Evolutionary conservation across 2,113 vertebrate genomes (phyloP).

Genomic region (Vidua chalybeata): DNA sequence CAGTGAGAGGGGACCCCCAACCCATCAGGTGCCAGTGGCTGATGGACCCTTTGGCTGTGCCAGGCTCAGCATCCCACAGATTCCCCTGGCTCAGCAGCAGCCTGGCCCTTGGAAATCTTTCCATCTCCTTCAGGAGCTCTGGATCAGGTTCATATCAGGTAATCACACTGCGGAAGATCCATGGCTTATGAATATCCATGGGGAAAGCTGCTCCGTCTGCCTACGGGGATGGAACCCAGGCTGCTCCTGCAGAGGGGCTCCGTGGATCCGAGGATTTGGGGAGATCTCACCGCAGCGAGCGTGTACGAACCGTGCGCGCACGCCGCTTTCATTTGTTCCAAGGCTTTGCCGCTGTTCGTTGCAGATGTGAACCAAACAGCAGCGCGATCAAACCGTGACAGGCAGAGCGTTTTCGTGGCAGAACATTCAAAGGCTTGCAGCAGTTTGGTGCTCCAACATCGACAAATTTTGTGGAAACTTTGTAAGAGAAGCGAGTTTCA

Average conservation of each 20-base stretch:
- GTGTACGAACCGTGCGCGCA: not conserved
- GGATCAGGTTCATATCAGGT: not conserved
- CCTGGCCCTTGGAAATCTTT: not conserved
- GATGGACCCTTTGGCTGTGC: not conserved
- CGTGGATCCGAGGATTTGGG: not conserved
- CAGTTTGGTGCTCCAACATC: not conserved
- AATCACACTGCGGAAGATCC: not conserved
- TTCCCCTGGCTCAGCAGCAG: not conserved
- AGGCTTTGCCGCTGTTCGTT: not conserved
- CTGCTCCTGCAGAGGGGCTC: not conserved
- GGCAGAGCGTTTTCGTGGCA: not conserved
- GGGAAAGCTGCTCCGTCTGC: not conserved
- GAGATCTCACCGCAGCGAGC: not conserved
- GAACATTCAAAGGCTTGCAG: not conserved
- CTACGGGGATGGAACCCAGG: not conserved
- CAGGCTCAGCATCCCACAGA: rapidly evolving
- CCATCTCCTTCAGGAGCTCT: not conserved
- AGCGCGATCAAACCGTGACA: not conserved
- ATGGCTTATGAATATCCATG: not conserved
- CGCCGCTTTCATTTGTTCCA: not conserved
- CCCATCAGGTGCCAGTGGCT: rapidly evolving
- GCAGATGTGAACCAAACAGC: not conserved
- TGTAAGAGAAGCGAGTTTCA: not conserved
- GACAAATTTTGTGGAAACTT: not conserved
- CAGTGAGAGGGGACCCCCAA: rapidly evolving